A percentile compares a stretch with the other conserved stretches of the same genome.
phyloP scores from a whole-genome alignment of 2,888 invertebrate genomes.

The Cheilosia soror region DNA sequence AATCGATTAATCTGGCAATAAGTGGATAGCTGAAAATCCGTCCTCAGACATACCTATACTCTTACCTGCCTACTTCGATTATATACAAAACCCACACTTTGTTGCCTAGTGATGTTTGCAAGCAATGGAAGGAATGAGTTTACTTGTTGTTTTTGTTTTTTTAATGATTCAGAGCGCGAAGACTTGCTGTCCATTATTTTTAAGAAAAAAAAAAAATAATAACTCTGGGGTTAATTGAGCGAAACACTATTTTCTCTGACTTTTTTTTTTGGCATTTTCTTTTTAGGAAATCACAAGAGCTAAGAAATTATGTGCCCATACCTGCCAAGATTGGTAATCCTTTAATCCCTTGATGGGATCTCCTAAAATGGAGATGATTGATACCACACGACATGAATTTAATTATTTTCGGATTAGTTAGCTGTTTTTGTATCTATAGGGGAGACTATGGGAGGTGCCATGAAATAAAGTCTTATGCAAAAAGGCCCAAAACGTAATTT shows the following conservation, averaged over 20 bases:
- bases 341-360: conserved; percentile 36
- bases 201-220: conserved; percentile 35
- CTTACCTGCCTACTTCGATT: conserved; percentile 25
- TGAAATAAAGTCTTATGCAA: no score
- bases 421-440: conserved; percentile 15
- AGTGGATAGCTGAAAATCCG: conserved; percentile 37
- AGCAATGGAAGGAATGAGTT: conserved; percentile 19
- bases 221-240: conserved; percentile 63
- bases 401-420: conserved; percentile 62
- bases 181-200: conserved; percentile 51
- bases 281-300: conserved; percentile 17
- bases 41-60: conserved; percentile 1
- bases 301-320: conserved; percentile 26
- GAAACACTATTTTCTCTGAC: conserved; percentile 54
- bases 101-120: neutral
- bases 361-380: conserved; percentile 33
- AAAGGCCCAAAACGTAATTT: no score
- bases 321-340: conserved; percentile 45
- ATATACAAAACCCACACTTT: conserved; percentile 41
- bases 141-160: conserved; percentile 7
- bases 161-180: conserved; percentile 61
- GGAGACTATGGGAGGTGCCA: no score
- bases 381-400: conserved; percentile 19
- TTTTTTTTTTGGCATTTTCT: conserved; percentile 2
- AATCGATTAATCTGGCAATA: conserved; percentile 65